A percentile compares a stretch with the other conserved stretches of the same genome.
Conservation (phyloP, 2,113 vertebrate genomes). For the Toxotes chatareus region DNA sequence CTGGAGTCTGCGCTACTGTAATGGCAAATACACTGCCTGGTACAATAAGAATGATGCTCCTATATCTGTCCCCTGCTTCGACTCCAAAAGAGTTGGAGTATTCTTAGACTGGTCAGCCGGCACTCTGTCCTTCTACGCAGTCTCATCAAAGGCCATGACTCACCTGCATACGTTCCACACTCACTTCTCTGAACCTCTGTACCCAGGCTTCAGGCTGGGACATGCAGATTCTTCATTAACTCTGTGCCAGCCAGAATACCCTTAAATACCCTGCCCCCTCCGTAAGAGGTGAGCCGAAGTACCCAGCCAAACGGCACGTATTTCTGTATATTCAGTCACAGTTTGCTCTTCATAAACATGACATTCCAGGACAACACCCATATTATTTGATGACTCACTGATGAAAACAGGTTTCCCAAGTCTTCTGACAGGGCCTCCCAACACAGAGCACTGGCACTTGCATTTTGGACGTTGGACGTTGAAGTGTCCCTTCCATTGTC, state of each 20-base stretch:
- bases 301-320: too few species aligned
- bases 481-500: too few species aligned
- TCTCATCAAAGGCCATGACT: slow-evolving; percentile 34
- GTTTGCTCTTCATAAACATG: too few species aligned
- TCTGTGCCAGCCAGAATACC: slow-evolving; percentile 1
- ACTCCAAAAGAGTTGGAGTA: slow-evolving; percentile 38
- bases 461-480: too few species aligned
- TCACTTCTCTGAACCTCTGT: slow-evolving; percentile 27
- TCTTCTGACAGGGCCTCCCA: too few species aligned
- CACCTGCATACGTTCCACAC: slow-evolving; percentile 43
- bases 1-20: slow-evolving; percentile 42
- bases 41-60: neutral
- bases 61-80: slow-evolving; percentile 16
- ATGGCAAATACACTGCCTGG: neutral
- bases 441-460: too few species aligned
- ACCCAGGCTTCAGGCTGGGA: slow-evolving; percentile 45
- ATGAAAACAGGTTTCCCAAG: too few species aligned
- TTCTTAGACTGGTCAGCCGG: slow-evolving; percentile 48
- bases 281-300: too few species aligned
- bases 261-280: too few species aligned
- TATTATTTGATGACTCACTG: too few species aligned
- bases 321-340: too few species aligned
- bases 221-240: neutral
- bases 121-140: slow-evolving; percentile 26
- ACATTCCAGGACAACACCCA: too few species aligned